phyloP scores from a whole-genome alignment of 2,797 vertebrate species.

The Aulostomus chinensis region DNA sequence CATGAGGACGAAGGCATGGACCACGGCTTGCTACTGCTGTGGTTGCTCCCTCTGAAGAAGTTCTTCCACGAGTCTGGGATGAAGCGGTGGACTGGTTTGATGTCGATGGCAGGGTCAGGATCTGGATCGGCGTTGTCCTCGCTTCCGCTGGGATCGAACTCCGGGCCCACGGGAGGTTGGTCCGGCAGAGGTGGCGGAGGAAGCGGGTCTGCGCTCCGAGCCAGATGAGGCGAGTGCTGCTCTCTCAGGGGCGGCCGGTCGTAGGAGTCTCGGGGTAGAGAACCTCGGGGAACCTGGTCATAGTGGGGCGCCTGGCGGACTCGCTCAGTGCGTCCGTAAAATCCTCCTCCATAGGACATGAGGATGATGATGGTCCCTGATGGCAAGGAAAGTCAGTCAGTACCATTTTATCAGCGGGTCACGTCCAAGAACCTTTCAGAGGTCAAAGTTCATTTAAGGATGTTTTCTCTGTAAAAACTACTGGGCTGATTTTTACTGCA shows the following conservation, averaged over 20 bases:
- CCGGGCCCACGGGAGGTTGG: slow-evolving; percentile 84
- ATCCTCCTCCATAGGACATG: slow-evolving; percentile 79
- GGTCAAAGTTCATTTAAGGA: neutral
- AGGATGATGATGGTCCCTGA: slow-evolving; percentile 73
- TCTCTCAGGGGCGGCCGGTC: slow-evolving; percentile 56
- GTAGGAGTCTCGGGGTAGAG: slow-evolving; percentile 29
- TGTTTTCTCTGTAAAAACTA: no score
- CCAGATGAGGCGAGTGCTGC: slow-evolving; percentile 61
- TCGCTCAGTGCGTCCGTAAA: slow-evolving; percentile 70
- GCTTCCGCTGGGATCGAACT: slow-evolving; percentile 75
- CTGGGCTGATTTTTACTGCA: no score
- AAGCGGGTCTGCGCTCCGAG: slow-evolving; percentile 82
- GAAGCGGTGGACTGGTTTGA: slow-evolving; percentile 91
- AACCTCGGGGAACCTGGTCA: slow-evolving; percentile 74
- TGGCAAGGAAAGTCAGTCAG: no score
- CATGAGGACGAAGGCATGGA: slow-evolving; percentile 50
- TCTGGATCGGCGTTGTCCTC: slow-evolving; percentile 62
- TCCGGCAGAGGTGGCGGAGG: slow-evolving; percentile 90
- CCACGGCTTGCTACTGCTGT: slow-evolving; percentile 59
- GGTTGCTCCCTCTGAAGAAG: slow-evolving; percentile 80
- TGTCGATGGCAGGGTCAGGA: slow-evolving; percentile 73
- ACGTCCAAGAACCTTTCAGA: neutral
- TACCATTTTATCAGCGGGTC: no score
- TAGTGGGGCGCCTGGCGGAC: slow-evolving; percentile 70
- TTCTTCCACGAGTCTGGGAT: slow-evolving; percentile 92